Conservation (phyloP, 2,797 vertebrate genomes). For the Melanotaenia boesemani region DNA sequence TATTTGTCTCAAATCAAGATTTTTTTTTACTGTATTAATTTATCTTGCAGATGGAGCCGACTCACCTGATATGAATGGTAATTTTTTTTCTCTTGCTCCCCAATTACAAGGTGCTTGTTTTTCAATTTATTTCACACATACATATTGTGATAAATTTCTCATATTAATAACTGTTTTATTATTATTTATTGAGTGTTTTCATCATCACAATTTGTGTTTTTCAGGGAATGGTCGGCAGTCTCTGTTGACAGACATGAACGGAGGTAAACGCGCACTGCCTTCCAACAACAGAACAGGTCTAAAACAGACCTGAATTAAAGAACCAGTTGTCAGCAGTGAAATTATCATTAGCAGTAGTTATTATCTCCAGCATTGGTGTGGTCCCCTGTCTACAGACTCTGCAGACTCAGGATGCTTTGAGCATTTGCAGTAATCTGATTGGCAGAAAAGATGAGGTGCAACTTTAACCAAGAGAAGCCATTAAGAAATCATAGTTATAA, state of each 20-base stretch:
- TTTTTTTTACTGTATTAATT: neutral
- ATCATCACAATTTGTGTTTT: slow-evolving; percentile 7
- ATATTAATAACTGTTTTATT: neutral
- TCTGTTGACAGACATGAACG: slow-evolving; percentile 55
- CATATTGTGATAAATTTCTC: neutral
- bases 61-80: slow-evolving; percentile 42
- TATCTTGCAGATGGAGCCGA: slow-evolving; percentile 51
- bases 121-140: neutral
- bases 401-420: too few relatives aligned
- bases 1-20: neutral
- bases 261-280: slow-evolving; percentile 58
- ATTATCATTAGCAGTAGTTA: too few relatives aligned
- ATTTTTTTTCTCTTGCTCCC: neutral
- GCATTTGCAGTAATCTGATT: neutral
- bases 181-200: neutral
- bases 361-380: neutral
- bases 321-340: too few relatives aligned
- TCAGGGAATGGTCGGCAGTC: slow-evolving; percentile 80
- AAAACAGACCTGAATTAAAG: neutral
- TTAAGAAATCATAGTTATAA: neutral
- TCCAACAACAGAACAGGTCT: neutral
- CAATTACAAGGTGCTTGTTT: neutral
- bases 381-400: neutral
- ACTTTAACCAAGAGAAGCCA: neutral
- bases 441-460: neutral